These are phyloP conservation scores for Drosophila chauvacae DNA, from an alignment of 1,140 invertebrate species.

Conservation along the genomic window DNA sequence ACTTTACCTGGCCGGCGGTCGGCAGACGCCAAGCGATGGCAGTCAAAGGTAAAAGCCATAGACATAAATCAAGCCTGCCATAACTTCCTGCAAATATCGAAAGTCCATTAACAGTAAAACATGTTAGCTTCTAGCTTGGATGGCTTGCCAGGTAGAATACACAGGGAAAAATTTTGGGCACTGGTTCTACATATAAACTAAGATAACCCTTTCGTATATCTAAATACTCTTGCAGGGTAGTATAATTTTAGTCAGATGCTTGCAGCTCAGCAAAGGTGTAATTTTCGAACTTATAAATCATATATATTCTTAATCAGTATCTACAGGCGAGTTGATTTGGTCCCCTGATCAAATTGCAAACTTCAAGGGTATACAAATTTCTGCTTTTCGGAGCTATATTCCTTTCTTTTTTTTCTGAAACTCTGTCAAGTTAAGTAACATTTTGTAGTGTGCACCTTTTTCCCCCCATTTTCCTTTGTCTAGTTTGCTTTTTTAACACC, in stretches of 20 bases:
- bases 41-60: constrained; percentile 31
- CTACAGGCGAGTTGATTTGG: no score
- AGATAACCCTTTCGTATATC: neutral
- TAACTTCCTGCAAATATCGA: constrained; percentile 81
- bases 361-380: no score
- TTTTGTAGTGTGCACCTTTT: neutral
- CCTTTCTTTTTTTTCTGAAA: no score
- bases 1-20: constrained; percentile 16
- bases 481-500: constrained; percentile 27
- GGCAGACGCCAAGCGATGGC: neutral
- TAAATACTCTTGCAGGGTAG: no score
- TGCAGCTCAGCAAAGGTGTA: neutral
- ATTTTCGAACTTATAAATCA: neutral
- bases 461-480: constrained; percentile 29
- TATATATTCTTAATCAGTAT: neutral
- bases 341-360: no score
- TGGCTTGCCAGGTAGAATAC: constrained; percentile 18
- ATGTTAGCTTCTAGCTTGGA: constrained; percentile 35
- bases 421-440: accelerated
- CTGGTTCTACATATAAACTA: neutral
- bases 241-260: no score
- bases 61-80: constrained; percentile 77
- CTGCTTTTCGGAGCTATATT: no score
- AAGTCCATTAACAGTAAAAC: constrained; percentile 82
- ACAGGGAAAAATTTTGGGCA: neutral